Conservation (phyloP, 92 coral and sea anemone species). For the Phenganax marumi region DNA sequence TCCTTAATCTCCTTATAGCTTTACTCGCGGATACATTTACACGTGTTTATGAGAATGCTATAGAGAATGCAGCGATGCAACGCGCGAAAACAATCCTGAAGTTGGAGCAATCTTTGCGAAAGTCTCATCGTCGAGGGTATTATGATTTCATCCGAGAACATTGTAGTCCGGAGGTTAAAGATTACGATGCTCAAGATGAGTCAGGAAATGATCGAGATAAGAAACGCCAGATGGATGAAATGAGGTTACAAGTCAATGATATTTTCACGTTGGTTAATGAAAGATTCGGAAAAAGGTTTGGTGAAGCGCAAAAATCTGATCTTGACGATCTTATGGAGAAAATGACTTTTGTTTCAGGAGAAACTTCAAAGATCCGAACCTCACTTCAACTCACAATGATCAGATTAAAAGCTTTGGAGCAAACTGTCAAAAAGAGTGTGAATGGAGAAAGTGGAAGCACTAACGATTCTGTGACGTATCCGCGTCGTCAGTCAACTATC, state of each 20-base stretch:
- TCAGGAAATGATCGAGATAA: conserved; percentile 39
- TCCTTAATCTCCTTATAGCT: conserved; percentile 69
- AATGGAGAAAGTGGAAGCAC: background rate
- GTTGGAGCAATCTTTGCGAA: conserved; percentile 50
- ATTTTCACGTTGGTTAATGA: conserved; percentile 21
- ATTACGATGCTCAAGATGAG: conserved; percentile 44
- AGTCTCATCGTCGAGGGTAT: conserved; percentile 45
- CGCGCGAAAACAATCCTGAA: conserved; percentile 65
- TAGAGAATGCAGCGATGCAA: conserved; percentile 69
- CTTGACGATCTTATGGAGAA: conserved; percentile 36
- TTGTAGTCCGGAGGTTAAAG: conserved; percentile 70
- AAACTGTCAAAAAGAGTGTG: background rate
- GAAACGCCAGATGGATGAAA: conserved; percentile 44
- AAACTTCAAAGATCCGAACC: conserved; percentile 33
- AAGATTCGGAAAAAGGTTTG: conserved; percentile 39
- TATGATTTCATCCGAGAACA: conserved; percentile 53
- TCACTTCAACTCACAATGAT: conserved; percentile 43
- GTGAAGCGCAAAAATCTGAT: conserved; percentile 41
- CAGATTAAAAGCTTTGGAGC: conserved; percentile 35
- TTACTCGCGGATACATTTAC: conserved; percentile 68
- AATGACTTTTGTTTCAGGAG: conserved; percentile 29
- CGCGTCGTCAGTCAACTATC: conserved; percentile 6
- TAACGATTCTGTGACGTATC: background rate
- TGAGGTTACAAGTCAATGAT: conserved; percentile 38
- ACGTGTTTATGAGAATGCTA: conserved; percentile 73